Evolutionary conservation across 2,797 vertebrate species (phyloP), one percentile per base, ranked within the genome.

Genomic region (Thalassophryne amazonica): DNA sequence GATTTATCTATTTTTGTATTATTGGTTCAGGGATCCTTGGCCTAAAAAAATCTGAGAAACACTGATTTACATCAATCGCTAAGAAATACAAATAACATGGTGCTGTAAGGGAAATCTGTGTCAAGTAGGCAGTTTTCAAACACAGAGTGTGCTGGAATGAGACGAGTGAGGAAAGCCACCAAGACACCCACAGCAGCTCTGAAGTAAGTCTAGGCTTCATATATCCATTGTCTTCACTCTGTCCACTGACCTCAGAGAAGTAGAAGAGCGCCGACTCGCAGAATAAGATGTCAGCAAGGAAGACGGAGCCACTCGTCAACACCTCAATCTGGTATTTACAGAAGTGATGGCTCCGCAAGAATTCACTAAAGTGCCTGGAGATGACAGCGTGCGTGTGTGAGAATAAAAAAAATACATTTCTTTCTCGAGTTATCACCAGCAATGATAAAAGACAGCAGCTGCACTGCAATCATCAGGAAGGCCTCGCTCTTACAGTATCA

Each of bases 291-390:
- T 99, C 97, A 58, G 97, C 94, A 87, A 99, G 90, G 86, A 95
- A 99, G 85, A 99, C 97, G 2, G 95, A 94, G 70, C 97, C 97
- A 12, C 97, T 98, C 27, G 97, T 99, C 92, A 99, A 92, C 89
- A 98, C 97, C 92, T 99, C 97, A 11, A 99, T 99, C 92, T 99
- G 97, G 77, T 99, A 99, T 93, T 98, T 99, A 91, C 97, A 99
- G 91, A 98, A 99, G 88, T 99, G 93, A 72, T 98, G 97, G 88
- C 95, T 98, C 60, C 96, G 84, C 78, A 98, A 78, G 89, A 98
- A 99, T 66, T 97, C 95, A 28, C 67, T 94, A 93, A 99, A 99
- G 94, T 98, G 94, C 92, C 97, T 99, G 88, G 24, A 79, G 28
- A 53, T 51, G 65, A 88, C 9, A 81, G 55, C 57, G n/a, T n/a